Evolutionary conservation across 2,797 vertebrate genomes (phyloP).

Genomic region (Carduelis carduelis): DNA sequence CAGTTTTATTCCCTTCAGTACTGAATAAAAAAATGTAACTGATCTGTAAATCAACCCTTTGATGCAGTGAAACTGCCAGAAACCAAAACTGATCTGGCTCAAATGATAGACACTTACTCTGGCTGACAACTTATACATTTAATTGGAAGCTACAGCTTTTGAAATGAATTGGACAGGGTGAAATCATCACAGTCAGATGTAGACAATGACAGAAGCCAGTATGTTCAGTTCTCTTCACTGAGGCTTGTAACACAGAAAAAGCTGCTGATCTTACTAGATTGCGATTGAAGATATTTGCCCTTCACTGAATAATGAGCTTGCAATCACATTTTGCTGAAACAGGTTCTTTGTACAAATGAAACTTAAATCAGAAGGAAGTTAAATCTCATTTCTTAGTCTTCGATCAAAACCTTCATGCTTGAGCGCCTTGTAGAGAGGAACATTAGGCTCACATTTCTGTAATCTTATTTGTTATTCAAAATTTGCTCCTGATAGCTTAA

Average conservation of each 20-base stretch:
- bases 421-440: constrained; percentile 29
- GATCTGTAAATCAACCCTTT: constrained; percentile 50
- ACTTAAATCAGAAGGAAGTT: constrained; percentile 69
- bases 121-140: constrained; percentile 72
- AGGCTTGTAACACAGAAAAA: constrained; percentile 61
- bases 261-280: constrained; percentile 48
- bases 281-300: constrained; percentile 63
- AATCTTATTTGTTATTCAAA: constrained; percentile 59
- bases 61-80: constrained; percentile 52
- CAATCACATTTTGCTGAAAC: constrained; percentile 61
- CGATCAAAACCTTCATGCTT: constrained; percentile 46
- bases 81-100: constrained; percentile 62
- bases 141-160: constrained; percentile 71
- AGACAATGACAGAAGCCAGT: constrained; percentile 72
- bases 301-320: constrained; percentile 65
- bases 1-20: background rate
- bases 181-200: constrained; percentile 71
- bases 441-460: constrained; percentile 45
- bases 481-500: constrained; percentile 50
- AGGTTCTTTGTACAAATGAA: constrained; percentile 51
- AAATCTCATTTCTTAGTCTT: constrained; percentile 63
- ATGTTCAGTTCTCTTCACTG: constrained; percentile 62
- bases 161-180: constrained; percentile 71
- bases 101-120: constrained; percentile 71
- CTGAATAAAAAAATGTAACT: background rate